Evolutionary conservation across 2,888 invertebrate genomes (phyloP), one percentile per base, ranked within the genome.

Genomic region (Tetramorium bicarinatum): DNA sequence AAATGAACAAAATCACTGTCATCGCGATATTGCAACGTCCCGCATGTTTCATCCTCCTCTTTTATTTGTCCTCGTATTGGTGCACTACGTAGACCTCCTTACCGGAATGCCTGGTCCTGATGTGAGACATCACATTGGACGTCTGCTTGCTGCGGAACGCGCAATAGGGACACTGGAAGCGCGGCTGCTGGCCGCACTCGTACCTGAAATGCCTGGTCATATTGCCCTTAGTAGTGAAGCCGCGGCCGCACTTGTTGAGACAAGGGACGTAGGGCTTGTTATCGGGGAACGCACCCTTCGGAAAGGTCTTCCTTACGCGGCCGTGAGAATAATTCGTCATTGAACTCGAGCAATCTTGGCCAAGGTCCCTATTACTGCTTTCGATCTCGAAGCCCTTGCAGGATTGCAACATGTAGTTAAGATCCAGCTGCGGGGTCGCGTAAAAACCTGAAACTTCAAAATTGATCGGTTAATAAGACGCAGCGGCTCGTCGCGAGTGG

Each of bases 111-210:
- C 87, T 91, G 64, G 90, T 91, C 72, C 92, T 91, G 25, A 94
- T 92, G 86, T 95, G 94, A 2, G 93, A 91, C 90, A 92, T 92
- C 11, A 95, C 91, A 79, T 94, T 94, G 29, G 93, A 94, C n/a
- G 93, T 92, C 81, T 93, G 94, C 77, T 94, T 94, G 83, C 93
- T 93, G 52, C 92, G 90, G 47, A 94, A 92, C 38, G 92, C 91
- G 86, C 95, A 95, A 80, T 94, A 94, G 4, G 95, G 94, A 82
- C 95, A 95, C 85, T 92, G 91, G 84, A 94, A 94, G 62, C 92
- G 89, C 2, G 94, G 94, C 41, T 91, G 89, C 71, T 94, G 92
- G 6, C 94, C 94, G 69, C 95, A 95, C 84, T 95, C 95, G 87
- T 93, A 94, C 84, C 92, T 93, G 4, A 93, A 85, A 71, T 95